Conservation (phyloP, 2,888 invertebrate genomes). For the Sycophila texana region DNA sequence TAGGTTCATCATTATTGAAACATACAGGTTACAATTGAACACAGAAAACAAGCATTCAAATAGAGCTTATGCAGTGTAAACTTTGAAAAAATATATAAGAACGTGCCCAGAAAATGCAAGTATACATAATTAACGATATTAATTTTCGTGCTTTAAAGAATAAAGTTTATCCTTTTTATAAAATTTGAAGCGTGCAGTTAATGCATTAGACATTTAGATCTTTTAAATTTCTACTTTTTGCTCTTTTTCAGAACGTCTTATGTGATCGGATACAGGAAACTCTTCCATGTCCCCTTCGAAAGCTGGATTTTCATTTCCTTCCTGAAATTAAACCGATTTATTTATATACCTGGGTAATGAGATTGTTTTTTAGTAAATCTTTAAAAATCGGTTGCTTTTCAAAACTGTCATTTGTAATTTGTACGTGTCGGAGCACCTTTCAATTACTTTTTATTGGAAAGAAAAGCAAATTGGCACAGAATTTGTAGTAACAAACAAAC, state of each 20-base stretch:
- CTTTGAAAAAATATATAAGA: too few relatives aligned
- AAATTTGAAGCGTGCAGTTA: neutral
- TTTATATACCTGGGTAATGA: neutral
- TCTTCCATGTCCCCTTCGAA: conserved; percentile 52
- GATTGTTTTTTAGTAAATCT: too few relatives aligned
- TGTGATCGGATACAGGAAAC: conserved; percentile 38
- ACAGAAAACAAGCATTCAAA: neutral
- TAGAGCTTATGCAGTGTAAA: too few relatives aligned
- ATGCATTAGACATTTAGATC: neutral
- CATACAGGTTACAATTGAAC: neutral
- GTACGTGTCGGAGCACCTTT: too few relatives aligned
- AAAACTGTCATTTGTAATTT: too few relatives aligned
- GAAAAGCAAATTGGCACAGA: too few relatives aligned
- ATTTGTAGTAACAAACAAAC: too few relatives aligned
- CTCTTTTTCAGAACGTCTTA: conserved; percentile 37
- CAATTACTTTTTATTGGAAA: too few relatives aligned
- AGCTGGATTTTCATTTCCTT: conserved; percentile 57
- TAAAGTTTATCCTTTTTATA: too few relatives aligned
- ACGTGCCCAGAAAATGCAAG: too few relatives aligned
- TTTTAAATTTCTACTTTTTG: conserved; percentile 46
- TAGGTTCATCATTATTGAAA: too few relatives aligned
- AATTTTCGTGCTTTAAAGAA: conserved; percentile 4
- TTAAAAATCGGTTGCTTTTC: too few relatives aligned
- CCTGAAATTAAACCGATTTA: conserved; percentile 54
- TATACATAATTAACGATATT: neutral